Evolutionary conservation across 2,888 invertebrate species (phyloP).

Genomic region (Dolichopus griseipennis): DNA sequence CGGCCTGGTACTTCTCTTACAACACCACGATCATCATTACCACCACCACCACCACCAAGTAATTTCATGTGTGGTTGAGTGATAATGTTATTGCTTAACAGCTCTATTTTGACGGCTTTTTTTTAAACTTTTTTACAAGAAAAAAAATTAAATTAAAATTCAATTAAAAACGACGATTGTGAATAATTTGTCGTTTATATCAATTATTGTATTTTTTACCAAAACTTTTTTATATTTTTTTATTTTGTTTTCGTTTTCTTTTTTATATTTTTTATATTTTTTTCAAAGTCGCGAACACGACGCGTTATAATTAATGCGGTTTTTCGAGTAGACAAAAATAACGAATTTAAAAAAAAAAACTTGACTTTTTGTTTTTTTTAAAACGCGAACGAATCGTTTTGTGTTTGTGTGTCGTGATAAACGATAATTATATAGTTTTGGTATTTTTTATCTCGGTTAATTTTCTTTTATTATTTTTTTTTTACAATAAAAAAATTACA

Average conservation of each 20-base stretch:
- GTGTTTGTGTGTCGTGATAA: neutral
- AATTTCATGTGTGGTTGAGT: slow-evolving; percentile 61
- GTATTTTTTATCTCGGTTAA: neutral
- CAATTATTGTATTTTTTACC: too few species aligned
- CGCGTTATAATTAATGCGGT: neutral
- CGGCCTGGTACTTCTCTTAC: slow-evolving; percentile 60
- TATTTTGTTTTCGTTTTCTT: neutral
- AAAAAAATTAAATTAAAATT: slow-evolving; percentile 14
- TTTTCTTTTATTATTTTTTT: too few species aligned
- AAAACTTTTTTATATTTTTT: neutral
- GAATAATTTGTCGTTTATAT: too few species aligned
- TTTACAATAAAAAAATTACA: too few species aligned
- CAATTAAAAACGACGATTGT: slow-evolving; percentile 2
- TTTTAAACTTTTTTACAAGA: slow-evolving; percentile 19
- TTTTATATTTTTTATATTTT: too few species aligned
- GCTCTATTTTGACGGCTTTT: slow-evolving; percentile 42
- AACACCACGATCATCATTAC: slow-evolving; percentile 57
- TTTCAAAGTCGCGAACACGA: neutral
- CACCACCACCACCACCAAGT: slow-evolving; percentile 59
- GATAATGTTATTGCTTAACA: slow-evolving; percentile 36
- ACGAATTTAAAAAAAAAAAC: neutral
- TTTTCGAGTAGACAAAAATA: neutral
- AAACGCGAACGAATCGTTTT: neutral
- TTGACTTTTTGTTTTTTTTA: neutral
- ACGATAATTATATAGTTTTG: neutral